Percentiles rank a stretch among this genome's conserved stretches.
Evolutionary conservation across 2,888 invertebrate genomes (phyloP).

Genomic region (Alitta virens): DNA sequence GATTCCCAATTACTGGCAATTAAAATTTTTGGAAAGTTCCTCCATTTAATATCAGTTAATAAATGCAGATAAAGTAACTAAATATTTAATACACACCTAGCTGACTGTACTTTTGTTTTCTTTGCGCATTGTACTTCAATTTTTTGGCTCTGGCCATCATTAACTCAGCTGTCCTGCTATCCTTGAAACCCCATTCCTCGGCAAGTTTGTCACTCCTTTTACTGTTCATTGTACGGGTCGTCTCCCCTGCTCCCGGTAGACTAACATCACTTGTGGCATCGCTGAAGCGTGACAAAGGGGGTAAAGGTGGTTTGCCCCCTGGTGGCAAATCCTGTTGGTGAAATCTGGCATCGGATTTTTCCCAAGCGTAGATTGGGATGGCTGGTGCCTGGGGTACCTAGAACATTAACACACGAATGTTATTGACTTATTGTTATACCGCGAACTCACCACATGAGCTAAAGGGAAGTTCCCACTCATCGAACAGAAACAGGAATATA

Average conservation of each 20-base stretch:
- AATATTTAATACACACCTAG: no score
- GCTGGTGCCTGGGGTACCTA: neutral
- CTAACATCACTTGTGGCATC: neutral
- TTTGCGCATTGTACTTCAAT: conserved; percentile 50
- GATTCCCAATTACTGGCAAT: no score
- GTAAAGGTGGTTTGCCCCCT: neutral
- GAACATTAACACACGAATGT: no score
- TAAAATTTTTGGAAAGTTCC: no score
- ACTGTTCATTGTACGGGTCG: neutral
- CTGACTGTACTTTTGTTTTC: conserved; percentile 46
- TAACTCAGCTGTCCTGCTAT: conserved; percentile 45
- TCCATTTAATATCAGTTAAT: no score
- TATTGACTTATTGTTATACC: no score
- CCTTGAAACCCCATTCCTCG: conserved; percentile 42
- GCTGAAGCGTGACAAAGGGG: neutral
- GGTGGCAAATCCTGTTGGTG: neutral
- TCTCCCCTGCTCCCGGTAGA: neutral
- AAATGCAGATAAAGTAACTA: no score
- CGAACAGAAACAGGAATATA: no score
- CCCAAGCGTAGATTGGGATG: neutral
- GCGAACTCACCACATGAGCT: no score
- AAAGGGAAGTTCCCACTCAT: no score
- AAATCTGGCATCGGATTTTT: neutral
- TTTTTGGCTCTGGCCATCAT: conserved; percentile 54
- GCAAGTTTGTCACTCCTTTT: neutral